phyloP scores from a whole-genome alignment of 2,797 vertebrate species.

The Micrastur ruficollis region DNA sequence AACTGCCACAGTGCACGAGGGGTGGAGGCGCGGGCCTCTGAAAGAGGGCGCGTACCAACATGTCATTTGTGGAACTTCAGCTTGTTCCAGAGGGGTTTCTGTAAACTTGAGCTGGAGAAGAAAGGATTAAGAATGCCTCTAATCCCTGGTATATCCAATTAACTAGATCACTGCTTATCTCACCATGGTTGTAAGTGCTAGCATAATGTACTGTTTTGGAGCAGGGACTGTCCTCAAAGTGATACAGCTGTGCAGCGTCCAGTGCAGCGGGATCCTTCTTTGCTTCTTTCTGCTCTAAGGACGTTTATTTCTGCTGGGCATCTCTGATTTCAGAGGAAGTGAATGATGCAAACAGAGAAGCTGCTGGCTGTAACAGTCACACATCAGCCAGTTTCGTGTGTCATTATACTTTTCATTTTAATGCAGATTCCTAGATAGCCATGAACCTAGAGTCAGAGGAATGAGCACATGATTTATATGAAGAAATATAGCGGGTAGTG shows the following conservation, averaged over 20 bases:
- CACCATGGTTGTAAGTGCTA: background rate
- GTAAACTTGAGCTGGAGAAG: background rate
- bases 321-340: background rate
- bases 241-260: background rate
- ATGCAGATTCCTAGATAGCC: conserved; percentile 36
- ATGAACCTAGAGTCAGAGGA: background rate
- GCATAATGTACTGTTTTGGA: background rate
- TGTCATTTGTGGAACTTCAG: background rate
- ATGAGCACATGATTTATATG: background rate
- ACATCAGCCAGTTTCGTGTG: background rate
- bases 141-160: background rate
- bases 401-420: background rate
- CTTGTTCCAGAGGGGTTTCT: background rate
- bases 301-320: background rate
- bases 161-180: background rate
- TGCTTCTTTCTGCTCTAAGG: background rate
- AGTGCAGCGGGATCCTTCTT: background rate
- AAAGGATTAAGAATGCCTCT: background rate
- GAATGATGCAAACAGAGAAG: background rate
- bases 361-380: background rate
- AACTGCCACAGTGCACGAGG: accelerated
- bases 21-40: background rate
- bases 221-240: background rate
- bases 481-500: background rate
- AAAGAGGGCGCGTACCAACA: background rate